phyloP scores from a whole-genome alignment of 2,888 invertebrate genomes.

The Hedychridium roseum region DNA sequence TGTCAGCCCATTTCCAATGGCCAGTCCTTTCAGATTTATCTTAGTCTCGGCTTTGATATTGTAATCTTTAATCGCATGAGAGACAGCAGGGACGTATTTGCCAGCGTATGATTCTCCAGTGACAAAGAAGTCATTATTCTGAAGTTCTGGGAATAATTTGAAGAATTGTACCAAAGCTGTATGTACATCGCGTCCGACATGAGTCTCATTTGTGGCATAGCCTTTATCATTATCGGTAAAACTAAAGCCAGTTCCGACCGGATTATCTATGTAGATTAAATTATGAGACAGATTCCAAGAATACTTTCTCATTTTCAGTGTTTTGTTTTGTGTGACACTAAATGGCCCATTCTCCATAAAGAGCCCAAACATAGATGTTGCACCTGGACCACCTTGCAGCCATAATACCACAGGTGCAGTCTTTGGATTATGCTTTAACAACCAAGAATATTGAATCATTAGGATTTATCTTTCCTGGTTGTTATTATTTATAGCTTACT shows the following conservation, averaged over 20 bases:
- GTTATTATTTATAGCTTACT: too few relatives aligned
- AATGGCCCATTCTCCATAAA: conserved; percentile 88
- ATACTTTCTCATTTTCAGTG: conserved; percentile 72
- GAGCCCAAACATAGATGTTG: conserved; percentile 80
- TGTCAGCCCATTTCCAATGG: conserved; percentile 82
- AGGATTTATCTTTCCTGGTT: too few relatives aligned
- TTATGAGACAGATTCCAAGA: conserved; percentile 84
- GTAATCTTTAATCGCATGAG: conserved; percentile 76
- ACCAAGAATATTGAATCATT: too few relatives aligned
- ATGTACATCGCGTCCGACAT: conserved; percentile 83
- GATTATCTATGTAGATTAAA: conserved; percentile 90
- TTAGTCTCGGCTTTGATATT: conserved; percentile 69
- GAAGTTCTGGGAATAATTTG: conserved; percentile 79
- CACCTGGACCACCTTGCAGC: conserved; percentile 89
- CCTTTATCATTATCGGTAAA: conserved; percentile 81
- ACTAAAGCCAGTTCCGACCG: conserved; percentile 92
- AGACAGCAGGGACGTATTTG: conserved; percentile 80
- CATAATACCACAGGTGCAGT: conserved; percentile 80
- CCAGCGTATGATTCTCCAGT: conserved; percentile 93
- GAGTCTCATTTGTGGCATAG: conserved; percentile 80
- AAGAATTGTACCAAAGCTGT: conserved; percentile 83
- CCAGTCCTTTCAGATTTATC: conserved; percentile 76
- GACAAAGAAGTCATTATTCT: conserved; percentile 81
- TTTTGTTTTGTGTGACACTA: conserved; percentile 64
- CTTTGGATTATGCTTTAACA: conserved; percentile 61